Conservation (phyloP, 2,113 vertebrate genomes). For the Limnothrissa miodon region DNA sequence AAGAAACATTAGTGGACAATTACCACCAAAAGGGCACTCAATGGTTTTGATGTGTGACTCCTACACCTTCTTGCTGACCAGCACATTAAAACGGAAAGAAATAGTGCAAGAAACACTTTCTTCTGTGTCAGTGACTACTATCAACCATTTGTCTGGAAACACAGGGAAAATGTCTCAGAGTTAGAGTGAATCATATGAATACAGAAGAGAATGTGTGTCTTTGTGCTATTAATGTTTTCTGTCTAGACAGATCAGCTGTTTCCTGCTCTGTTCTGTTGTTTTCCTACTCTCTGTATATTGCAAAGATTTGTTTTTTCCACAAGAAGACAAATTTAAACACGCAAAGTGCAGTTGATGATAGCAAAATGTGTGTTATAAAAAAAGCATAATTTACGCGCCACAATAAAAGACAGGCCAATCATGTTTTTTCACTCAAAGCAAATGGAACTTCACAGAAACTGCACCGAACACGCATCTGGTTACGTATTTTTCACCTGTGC, state of each 20-base stretch:
- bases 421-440: conserved; percentile 25
- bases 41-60: conserved; percentile 25
- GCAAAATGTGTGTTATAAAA: conserved; percentile 46
- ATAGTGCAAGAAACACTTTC: conserved; percentile 18
- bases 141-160: conserved; percentile 19
- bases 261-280: background rate
- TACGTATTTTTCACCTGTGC: too few species aligned
- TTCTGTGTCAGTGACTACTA: conserved; percentile 17
- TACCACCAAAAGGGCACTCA: conserved; percentile 21
- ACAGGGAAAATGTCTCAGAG: background rate
- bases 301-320: background rate
- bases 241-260: background rate
- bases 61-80: background rate
- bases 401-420: conserved; percentile 32
- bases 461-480: too few species aligned
- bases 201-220: background rate
- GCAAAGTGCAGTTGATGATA: conserved; percentile 45
- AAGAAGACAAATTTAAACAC: conserved; percentile 41
- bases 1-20: conserved; percentile 43
- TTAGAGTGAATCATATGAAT: background rate
- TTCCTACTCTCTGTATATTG: background rate
- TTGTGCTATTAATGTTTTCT: too few species aligned
- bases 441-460: too few species aligned
- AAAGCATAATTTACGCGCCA: conserved; percentile 41
- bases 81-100: background rate